Evolutionary conservation across 2,113 vertebrate genomes (phyloP).

Genomic region (Esox niger): DNA sequence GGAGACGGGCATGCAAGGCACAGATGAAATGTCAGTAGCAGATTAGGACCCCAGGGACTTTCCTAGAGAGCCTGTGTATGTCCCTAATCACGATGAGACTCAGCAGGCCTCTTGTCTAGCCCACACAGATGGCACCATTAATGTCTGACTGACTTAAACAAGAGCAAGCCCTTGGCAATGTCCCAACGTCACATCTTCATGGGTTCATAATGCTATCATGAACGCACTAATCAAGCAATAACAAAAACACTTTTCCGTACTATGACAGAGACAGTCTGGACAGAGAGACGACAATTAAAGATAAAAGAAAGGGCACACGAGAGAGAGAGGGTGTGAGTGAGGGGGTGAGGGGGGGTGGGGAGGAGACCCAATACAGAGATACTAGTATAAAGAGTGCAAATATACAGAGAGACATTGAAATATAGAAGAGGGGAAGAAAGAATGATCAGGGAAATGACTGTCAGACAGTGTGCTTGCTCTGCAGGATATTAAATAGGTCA

Average conservation of each 20-base stretch:
- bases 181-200: background rate
- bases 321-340: background rate
- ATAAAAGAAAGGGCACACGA: too few species aligned
- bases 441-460: too few species aligned
- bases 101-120: too few species aligned
- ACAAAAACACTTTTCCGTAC: background rate
- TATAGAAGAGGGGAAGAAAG: too few species aligned
- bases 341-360: background rate
- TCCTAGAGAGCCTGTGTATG: too few species aligned
- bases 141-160: background rate
- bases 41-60: background rate
- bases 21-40: too few species aligned
- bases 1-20: too few species aligned
- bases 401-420: constrained; percentile 33
- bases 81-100: too few species aligned
- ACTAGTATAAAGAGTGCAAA: constrained; percentile 32
- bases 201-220: background rate
- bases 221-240: background rate
- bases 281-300: too few species aligned
- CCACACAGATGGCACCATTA: too few species aligned
- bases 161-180: background rate
- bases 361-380: constrained; percentile 9
- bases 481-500: constrained; percentile 59
- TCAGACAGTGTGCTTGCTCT: constrained; percentile 17
- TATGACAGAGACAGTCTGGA: background rate